Base-by-base conservation (phyloP, 2,113 vertebrate species). In the Colistium nudipinnis region DNA sequence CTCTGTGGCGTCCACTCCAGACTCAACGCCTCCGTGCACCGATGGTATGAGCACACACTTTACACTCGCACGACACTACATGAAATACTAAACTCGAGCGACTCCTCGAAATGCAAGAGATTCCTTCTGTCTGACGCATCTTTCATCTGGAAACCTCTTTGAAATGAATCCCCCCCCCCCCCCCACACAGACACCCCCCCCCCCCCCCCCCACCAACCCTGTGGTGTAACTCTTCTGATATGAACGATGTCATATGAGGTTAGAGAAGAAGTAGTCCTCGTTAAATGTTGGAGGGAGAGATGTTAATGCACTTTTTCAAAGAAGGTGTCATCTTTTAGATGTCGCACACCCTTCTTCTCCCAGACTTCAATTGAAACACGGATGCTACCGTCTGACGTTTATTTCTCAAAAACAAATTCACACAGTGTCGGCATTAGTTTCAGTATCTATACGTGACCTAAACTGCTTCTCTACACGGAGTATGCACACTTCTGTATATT, bases 21-120 rank as follows among this genome's bases (percentile, higher is more conserved):
- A 94, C 85, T 94, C 93, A 13, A 93, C 92, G 3, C 93, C 93
- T 77, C 88, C 93, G 3, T 93, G 92, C 86, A 93, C 92, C 7
- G 93, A 94, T 68, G 93, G 93, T 94, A 91, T 33, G 65, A 62
- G 16, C 48, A 49, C 1, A 61, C 31, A 41, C 28, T 53, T 13
- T 12, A 17, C 25, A 9, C 48, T 51, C 48, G n/a, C 48, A 51
- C 6, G 28, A 28, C n/a, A 51, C 25, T 17, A 16, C 4, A n/a
- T n/a, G n/a, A 28, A 51, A 51, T n/a, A 28, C 25, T n/a, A n/a
- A n/a, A n/a, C n/a, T n/a, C n/a, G 28, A 9, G 16, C 4, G 48
- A 17, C n/a, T 16, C 4, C 20, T 63, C 6, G 2, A 3, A 22
- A 7, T 52, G 31, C 3, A 25, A 10, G 35, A 16, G 49, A 33